These are phyloP conservation scores for Torymus texanus DNA, from an alignment of 2,888 invertebrate species.

Conservation along the genomic window DNA sequence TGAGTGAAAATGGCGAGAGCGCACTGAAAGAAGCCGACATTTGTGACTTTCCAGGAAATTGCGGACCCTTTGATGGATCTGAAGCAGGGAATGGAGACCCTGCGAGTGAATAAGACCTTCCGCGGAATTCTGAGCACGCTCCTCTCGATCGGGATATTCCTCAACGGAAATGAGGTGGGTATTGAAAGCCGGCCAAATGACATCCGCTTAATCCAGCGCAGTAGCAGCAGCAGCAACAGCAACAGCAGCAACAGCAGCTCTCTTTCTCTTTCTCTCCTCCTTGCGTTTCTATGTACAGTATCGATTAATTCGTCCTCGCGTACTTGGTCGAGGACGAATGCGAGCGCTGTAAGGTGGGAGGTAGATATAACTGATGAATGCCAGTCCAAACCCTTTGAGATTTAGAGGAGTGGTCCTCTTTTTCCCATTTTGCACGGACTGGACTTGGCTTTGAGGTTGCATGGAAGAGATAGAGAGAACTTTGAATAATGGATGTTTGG, in stretches of 20 bases:
- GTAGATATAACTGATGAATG: slow-evolving; percentile 30
- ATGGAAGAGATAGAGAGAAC: background rate
- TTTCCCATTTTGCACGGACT: background rate
- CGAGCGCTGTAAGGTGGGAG: background rate
- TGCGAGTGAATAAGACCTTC: slow-evolving; percentile 95
- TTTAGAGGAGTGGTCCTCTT: slow-evolving; percentile 10
- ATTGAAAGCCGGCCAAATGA: slow-evolving; percentile 68
- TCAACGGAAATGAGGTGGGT: slow-evolving; percentile 87
- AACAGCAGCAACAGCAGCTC: no score
- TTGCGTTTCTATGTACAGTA: background rate
- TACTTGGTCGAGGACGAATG: background rate
- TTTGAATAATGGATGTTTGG: slow-evolving; percentile 38
- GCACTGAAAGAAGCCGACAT: slow-evolving; percentile 35
- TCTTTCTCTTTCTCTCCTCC: background rate
- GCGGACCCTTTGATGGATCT: slow-evolving; percentile 99
- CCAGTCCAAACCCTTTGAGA: slow-evolving; percentile 24
- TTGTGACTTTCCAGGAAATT: slow-evolving; percentile 84
- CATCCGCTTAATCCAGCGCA: slow-evolving; percentile 67
- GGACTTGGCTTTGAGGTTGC: slow-evolving; percentile 19
- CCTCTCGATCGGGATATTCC: slow-evolving; percentile 95
- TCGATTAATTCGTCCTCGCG: slow-evolving; percentile 38
- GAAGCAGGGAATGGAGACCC: slow-evolving; percentile 95
- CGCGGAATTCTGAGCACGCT: slow-evolving; percentile 94
- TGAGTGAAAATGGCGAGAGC: no score
- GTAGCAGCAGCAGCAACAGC: no score